A percentile compares a stretch with the other conserved stretches of the same genome.
Conservation (phyloP, 1,140 invertebrate genomes). For the Neodiprion fabricii region DNA sequence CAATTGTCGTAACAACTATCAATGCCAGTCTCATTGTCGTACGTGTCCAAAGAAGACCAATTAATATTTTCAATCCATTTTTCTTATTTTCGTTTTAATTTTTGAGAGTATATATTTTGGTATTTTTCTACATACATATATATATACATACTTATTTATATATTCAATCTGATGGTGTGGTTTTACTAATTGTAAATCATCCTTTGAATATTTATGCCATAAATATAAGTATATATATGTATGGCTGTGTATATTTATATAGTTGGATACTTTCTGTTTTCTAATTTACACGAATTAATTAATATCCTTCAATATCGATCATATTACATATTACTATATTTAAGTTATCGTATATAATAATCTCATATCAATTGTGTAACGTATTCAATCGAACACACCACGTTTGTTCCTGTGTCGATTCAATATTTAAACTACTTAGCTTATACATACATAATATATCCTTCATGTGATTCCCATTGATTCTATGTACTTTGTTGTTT, state of each 20-base stretch:
- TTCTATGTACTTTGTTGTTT: background rate
- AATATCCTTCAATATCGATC: constrained; percentile 38
- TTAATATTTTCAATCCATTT: background rate
- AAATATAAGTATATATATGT: background rate
- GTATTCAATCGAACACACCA: background rate
- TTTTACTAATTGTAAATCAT: background rate
- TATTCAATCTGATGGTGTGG: constrained; percentile 24
- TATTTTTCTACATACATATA: constrained; percentile 30
- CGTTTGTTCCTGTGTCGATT: background rate
- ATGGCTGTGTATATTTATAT: constrained; percentile 35
- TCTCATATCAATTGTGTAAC: background rate
- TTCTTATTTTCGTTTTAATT: background rate
- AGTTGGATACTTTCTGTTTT: constrained; percentile 55
- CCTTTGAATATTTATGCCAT: too few relatives aligned
- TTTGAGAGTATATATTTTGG: background rate
- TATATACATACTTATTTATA: constrained; percentile 27
- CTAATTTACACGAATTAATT: constrained; percentile 53
- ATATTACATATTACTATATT: constrained; percentile 40
- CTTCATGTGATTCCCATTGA: background rate
- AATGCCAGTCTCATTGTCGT: background rate
- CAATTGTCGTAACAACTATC: too few relatives aligned
- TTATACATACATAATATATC: too few relatives aligned
- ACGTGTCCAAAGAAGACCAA: background rate
- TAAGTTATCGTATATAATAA: constrained; percentile 23
- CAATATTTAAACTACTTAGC: background rate